Base-by-base conservation (phyloP, 2,888 invertebrate genomes). In the Drosophila atroscutellata region DNA sequence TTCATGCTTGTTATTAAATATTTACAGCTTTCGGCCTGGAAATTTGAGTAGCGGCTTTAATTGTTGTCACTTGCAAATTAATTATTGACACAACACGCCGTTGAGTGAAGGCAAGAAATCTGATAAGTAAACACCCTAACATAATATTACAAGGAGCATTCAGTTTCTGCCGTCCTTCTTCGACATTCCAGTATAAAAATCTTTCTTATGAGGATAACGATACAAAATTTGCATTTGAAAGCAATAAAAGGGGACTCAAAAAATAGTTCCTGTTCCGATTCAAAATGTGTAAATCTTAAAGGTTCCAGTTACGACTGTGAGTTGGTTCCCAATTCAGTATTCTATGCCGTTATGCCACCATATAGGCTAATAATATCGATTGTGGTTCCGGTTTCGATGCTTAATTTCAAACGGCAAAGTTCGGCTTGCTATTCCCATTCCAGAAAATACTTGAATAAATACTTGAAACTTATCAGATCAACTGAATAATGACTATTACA, bases 31-130 rank as follows among this genome's bases (percentile, higher is more conserved):
- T 74, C 55, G 39, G 68, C 77, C 52, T 32, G 42, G 42, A 74
- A 80, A 72, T 85, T 89, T 79, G 64, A 76, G 73, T 75, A 77
- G 85, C 89, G 76, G 68, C 86, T 87, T 88, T 86, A 90, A 90
- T 86, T 86, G 86, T 88, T 86, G 86, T 88, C 90, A 86, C 88
- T 89, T 82, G 75, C 83, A 77, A 82, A 87, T 89, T 77, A 89
- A 89, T 86, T 85, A 86, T 86, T 87, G 77, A 86, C 76, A 78
- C 67, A 71, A 57, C 50, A 52, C 24, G 15, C 45, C 45, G 24
- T 4, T 4, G 15, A 45, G 8, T 8, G 45, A 24, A 45, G 45
- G 45, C 45, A 45, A 45, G 45, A 24, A 45, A 45, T 15, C 45
- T 15, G 45, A 45, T 45, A 45, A 24, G 45, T 24, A 20, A 24